Evolutionary conservation across 2,113 vertebrate genomes (phyloP).

Genomic region (Arenaria interpres): DNA sequence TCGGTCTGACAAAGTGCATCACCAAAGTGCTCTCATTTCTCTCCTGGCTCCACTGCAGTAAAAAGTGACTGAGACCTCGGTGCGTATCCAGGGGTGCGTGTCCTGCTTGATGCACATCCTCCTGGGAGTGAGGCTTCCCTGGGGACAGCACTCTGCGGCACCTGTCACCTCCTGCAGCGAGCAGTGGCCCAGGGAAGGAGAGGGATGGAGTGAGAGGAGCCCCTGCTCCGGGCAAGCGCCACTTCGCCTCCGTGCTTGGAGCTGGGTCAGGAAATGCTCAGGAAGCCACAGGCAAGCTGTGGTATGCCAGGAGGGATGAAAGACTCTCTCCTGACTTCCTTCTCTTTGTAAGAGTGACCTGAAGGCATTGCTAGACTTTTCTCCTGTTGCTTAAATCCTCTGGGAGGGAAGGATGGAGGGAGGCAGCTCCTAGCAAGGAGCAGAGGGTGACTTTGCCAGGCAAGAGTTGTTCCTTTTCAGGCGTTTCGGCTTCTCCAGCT

Average conservation of each 20-base stretch:
- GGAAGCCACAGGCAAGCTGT: neutral
- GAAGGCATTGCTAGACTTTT: neutral
- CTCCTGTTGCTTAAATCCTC: neutral
- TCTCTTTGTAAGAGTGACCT: neutral
- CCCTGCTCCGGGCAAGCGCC: neutral
- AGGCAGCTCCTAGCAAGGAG: neutral
- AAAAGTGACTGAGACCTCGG: neutral
- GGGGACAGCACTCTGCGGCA: neutral
- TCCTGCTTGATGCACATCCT: neutral
- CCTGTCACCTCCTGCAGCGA: neutral
- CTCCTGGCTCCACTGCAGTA: neutral
- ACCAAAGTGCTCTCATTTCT: neutral
- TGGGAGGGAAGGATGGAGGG: neutral
- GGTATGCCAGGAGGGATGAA: neutral
- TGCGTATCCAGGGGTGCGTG: neutral
- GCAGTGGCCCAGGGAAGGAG: neutral
- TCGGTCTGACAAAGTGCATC: neutral
- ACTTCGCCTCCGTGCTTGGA: accelerated
- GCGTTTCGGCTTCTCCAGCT: neutral
- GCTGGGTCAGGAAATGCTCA: accelerated
- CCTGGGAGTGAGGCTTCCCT: neutral
- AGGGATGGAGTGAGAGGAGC: neutral
- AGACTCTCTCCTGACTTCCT: neutral
- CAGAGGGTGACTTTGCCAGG: accelerated
- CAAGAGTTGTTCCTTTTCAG: neutral